Base-by-base conservation (phyloP, 2,888 invertebrate genomes). In the Teinopalpus imperialis region DNA sequence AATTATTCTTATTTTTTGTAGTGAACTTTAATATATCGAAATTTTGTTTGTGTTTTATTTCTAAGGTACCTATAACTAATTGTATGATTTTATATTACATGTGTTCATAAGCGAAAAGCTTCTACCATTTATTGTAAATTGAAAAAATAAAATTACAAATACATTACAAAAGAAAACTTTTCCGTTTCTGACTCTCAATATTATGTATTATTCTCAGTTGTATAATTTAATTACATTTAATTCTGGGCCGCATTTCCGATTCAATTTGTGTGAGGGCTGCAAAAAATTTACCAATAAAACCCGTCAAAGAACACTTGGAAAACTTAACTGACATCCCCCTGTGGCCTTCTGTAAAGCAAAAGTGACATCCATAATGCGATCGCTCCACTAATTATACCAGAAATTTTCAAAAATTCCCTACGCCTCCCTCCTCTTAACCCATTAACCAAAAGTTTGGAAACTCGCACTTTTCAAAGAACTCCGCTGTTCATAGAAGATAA, bases 341-440 rank as follows among this genome's bases (percentile, higher is more conserved):
- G 59, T 57, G 70, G 68, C 63, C 46, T 57, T 63, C 69, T 68
- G 74, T 81, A 82, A 86, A 83, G 71, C 72, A 81, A 76, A 80
- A 86, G 74, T 81, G 85, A 86, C 83, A 69, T 69, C 74, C 60
- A 67, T 80, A 81, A 85, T 76, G 81, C 83, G 80, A 81, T 83
- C 74, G 63, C 71, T 68, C 59, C 73, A 74, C 75, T 86, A 86
- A 86, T 86, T 86, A 86, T 81, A 77, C 72, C 64, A 56, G 69
- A 80, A 83, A 80, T 80, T 76, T 59, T 77, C 80, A 79, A 82
- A 83, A 86, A 86, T 81, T 75, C 63, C 61, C 54, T 53, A 55
- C 66, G 56, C 42, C 47, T 64, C 63, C 69, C 63, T 62, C 65
- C 67, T 73, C 76, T 76, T 76, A 81, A 83, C 83, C 82, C 86